These are phyloP conservation scores for Siniperca scherzeri DNA, from an alignment of 2,797 vertebrate species.

Conservation along the genomic window DNA sequence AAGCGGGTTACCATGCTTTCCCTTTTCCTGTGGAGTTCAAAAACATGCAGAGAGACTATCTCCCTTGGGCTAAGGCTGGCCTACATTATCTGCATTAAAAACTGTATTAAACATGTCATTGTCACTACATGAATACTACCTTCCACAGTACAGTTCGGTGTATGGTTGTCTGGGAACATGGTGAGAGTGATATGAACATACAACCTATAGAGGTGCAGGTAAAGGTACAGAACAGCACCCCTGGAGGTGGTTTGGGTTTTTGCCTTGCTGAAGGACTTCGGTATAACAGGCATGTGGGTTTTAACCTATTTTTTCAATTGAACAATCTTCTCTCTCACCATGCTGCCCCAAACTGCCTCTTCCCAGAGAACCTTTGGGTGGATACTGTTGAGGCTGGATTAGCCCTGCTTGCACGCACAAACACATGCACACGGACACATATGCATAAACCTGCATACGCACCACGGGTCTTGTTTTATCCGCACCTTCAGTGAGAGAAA, in stretches of 20 bases:
- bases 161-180: background rate
- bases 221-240: background rate
- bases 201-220: background rate
- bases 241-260: background rate
- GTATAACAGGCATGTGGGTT: background rate
- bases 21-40: conserved; percentile 30
- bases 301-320: conserved; percentile 28
- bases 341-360: conserved; percentile 10
- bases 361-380: conserved; percentile 43
- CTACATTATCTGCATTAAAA: conserved; percentile 44
- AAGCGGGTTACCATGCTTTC: conserved; percentile 24
- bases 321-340: conserved; percentile 25
- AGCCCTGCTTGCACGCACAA: conserved; percentile 38
- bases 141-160: background rate
- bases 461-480: conserved; percentile 64
- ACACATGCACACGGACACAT: conserved; percentile 47
- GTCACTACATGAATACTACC: conserved; percentile 20
- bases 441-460: conserved; percentile 64
- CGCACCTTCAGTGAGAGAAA: conserved; percentile 69
- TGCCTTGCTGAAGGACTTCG: conserved; percentile 5
- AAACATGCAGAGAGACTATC: conserved; percentile 28
- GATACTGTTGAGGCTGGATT: conserved; percentile 56
- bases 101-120: conserved; percentile 41
- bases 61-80: conserved; percentile 32
- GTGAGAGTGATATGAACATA: background rate